Base-by-base conservation (phyloP, 2,888 invertebrate species). In the Disparrhopalites patrizii region DNA sequence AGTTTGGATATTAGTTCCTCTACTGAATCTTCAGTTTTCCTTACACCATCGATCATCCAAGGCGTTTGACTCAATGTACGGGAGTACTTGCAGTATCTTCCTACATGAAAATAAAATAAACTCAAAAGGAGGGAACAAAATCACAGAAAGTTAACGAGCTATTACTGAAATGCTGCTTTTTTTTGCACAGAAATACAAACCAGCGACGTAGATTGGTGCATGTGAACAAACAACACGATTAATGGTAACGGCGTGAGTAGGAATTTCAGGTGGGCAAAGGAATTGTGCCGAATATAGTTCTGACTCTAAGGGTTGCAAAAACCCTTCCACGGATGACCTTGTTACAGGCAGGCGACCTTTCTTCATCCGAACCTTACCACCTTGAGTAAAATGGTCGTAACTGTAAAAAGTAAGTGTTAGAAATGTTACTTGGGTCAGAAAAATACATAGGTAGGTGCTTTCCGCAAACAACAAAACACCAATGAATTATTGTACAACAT, bases 41-140 rank as follows among this genome's bases (percentile, higher is more conserved):
- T 83, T 69, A 85, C 84, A 0, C 93, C 92, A 73, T 89, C 86
- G 62, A 94, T 81, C 62, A 93, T 79, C 96, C 97, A 98, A 0
- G 97, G 97, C 0, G 95, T 93, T 82, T 99, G 98, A 58, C 93
- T 90, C 30, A 99, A 80, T 70, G 84, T 82, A 56, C 97, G 84
- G 2, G 90, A 90, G 77, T 87, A 85, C 79, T 96, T 96, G 72
- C 88, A 84, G 79, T 97, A 96, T 61, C 94, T 84, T 71, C 86
- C 86, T 79, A 77, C 76, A 78, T 61, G 74, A 70, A 77, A 57
- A 77, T 68, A 52, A 10, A 36, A 36, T 8, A 36, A 36, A 36
- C 36, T 36, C 36, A 13, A 36, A 36, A 10, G 36, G n/a, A n/a
- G n/a, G n/a, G n/a, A n/a, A 36, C 36, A 36, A 36, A 13, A 36